A percentile compares a stretch with the other conserved stretches of the same genome.
Evolutionary conservation across 1,140 invertebrate species (phyloP).

Genomic region (Phortica variegata): DNA sequence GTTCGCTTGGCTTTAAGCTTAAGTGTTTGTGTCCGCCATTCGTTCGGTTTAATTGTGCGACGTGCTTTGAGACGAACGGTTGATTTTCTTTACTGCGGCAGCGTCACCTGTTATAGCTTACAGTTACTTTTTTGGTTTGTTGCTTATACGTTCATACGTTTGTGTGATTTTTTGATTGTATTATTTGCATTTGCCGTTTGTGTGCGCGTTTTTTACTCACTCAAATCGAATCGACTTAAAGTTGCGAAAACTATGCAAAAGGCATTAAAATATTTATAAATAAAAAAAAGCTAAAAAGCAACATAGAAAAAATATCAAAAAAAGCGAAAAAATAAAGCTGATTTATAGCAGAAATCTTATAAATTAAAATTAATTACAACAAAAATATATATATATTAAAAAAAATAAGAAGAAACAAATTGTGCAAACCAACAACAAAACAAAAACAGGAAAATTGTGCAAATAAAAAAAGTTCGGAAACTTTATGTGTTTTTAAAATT

Average conservation of each 20-base stretch:
- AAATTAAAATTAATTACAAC: no score
- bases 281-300: constrained; percentile 13
- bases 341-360: no score
- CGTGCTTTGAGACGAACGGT: constrained; percentile 46
- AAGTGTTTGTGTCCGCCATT: constrained; percentile 30
- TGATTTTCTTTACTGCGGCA: constrained; percentile 39
- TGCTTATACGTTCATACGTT: constrained; percentile 22
- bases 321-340: constrained; percentile 4
- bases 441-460: no score
- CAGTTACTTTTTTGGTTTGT: no score
- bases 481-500: no score
- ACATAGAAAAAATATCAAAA: constrained; percentile 6
- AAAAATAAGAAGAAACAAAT: no score
- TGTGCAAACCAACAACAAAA: constrained; percentile 7
- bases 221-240: no score
- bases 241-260: constrained; percentile 52
- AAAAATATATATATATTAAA: no score
- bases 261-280: constrained; percentile 26
- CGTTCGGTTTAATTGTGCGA: constrained; percentile 44
- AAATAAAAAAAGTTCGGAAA: no score
- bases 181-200: constrained; percentile 11
- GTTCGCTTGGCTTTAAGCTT: no score
- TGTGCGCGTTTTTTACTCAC: no score
- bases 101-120: constrained; percentile 29
- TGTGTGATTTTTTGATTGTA: constrained; percentile 3